Conservation (phyloP, 2,797 vertebrate genomes). For the Scomberomorus guttatus region DNA sequence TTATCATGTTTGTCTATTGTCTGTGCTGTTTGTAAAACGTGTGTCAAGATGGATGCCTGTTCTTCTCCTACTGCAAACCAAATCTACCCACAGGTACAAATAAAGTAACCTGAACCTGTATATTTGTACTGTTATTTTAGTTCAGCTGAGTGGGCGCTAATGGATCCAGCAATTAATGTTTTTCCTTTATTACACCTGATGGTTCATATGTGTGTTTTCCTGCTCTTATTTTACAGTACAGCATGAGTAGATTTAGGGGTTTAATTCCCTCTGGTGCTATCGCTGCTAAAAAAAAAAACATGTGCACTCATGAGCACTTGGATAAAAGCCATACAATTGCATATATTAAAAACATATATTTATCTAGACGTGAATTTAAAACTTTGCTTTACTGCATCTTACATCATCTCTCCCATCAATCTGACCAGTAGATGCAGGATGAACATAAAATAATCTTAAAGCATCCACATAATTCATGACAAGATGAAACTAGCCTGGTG, state of each 20-base stretch:
- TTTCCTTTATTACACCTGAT: slow-evolving; percentile 23
- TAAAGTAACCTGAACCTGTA: background rate
- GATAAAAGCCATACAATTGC: slow-evolving; percentile 12
- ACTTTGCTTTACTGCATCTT: background rate
- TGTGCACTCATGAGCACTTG: background rate
- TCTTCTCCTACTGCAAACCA: too few relatives aligned
- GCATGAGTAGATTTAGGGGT: background rate
- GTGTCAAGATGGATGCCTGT: too few relatives aligned
- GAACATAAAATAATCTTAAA: background rate
- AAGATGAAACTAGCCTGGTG: background rate
- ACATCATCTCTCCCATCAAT: background rate
- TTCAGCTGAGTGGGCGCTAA: slow-evolving; percentile 19
- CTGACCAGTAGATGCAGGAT: background rate
- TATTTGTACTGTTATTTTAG: slow-evolving; percentile 9
- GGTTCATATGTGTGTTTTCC: slow-evolving; percentile 16
- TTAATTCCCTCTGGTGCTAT: slow-evolving; percentile 6
- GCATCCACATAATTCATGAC: background rate
- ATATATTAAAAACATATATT: slow-evolving; percentile 29
- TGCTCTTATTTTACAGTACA: slow-evolving; percentile 7
- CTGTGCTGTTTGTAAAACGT: too few relatives aligned
- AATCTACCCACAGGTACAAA: too few relatives aligned
- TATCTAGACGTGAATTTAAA: background rate
- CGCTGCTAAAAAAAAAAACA: background rate
- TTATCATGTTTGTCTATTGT: too few relatives aligned
- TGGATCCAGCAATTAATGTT: slow-evolving; percentile 12